Evolutionary conservation across 2,797 vertebrate species (phyloP), one percentile per base, ranked within the genome.

Genomic region (Sternotherus odoratus): DNA sequence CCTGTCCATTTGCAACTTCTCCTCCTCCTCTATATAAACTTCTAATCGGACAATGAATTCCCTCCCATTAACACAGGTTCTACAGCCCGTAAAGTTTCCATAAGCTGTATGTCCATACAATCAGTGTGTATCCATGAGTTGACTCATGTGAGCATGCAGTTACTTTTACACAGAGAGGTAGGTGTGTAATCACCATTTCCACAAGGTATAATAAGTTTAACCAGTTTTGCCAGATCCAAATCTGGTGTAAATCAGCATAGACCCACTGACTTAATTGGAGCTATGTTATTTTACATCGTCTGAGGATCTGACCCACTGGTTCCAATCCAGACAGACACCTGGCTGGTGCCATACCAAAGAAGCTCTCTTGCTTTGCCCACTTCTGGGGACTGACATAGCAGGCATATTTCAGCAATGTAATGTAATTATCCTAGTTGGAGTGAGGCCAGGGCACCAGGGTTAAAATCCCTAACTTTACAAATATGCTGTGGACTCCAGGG

Each of bases 61-160:
- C 88, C 89, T 96, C 82, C 82, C 75, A 77, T 83, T 90, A 83
- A 89, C 80, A 53, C 82, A 95, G 95, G 90, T 95, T 94, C 79
- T 77, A n/a, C 50, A 74, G 84, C 81, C 93, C 79, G 43, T 92
- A 92, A 96, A 96, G 92, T 93, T 96, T 90, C 91, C 1, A 0
- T 95, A 94, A 95, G 94, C 95, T 97, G 97, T 98, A 97, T 98
- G 97, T 97, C 96, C 93, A 88, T 89, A 86, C 98, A 98, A 97
- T 98, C 97, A 97, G 95, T 97, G 96, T 96, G 88, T 95, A 93
- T 86, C 56, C 92, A 79, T 72, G 82, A n/a, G n/a, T n/a, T n/a
- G n/a, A 93, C 57, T 49, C 91, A 92, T 97, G 94, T 91, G 94
- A 96, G 88, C 66, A 16, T 75, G 85, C 82, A 6, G 12, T 93